phyloP scores from a whole-genome alignment of 2,113 vertebrate species.

The Hemibagrus wyckioides region DNA sequence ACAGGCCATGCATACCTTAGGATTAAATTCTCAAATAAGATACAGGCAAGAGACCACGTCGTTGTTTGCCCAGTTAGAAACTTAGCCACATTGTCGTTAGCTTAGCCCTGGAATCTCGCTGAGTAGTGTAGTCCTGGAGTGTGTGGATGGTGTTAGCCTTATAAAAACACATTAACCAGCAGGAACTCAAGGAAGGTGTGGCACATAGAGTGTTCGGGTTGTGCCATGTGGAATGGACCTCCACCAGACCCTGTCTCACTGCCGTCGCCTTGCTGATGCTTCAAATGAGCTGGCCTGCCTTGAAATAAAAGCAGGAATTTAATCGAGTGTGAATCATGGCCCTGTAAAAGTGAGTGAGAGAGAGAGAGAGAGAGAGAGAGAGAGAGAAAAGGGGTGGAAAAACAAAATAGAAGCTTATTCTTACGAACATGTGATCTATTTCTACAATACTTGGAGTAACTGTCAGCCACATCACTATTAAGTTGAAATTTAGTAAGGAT shows the following conservation, averaged over 20 bases:
- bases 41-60: not conserved
- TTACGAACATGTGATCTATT: conserved; percentile 15
- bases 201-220: conserved; percentile 16
- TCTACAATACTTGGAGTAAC: not conserved
- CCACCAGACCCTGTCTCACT: conserved; percentile 30
- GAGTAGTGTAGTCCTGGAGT: not conserved
- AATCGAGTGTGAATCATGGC: conserved; percentile 45
- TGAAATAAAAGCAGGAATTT: conserved; percentile 40
- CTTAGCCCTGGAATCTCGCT: not conserved
- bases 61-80: not conserved
- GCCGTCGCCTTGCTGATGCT: conserved; percentile 6
- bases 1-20: not conserved
- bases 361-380: not conserved
- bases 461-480: not conserved
- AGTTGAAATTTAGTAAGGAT: not conserved
- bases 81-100: not conserved
- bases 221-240: conserved; percentile 28
- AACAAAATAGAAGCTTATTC: conserved; percentile 4
- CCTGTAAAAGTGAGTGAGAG: conserved; percentile 31
- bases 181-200: conserved; percentile 4
- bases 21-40: not conserved
- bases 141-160: conserved; percentile 13
- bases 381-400: not conserved
- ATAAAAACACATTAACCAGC: conserved; percentile 43
- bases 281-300: conserved; percentile 38